These are phyloP conservation scores for Vulpes vulpes DNA, from an alignment of 2,113 vertebrate genomes.

Conservation along the genomic window DNA sequence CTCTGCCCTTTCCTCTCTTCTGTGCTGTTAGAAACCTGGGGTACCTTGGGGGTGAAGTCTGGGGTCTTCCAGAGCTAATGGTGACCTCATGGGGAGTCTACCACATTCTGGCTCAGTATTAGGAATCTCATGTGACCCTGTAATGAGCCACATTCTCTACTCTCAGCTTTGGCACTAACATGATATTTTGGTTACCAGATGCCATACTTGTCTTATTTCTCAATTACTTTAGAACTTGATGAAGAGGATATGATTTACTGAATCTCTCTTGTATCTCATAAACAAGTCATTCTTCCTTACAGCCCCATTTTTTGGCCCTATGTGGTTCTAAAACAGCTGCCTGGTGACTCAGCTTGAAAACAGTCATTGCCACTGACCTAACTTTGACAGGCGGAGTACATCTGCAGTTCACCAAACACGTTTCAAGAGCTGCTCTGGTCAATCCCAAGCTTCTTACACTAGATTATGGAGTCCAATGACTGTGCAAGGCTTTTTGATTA, in stretches of 20 bases:
- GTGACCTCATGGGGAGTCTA: neutral
- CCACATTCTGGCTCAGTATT: neutral
- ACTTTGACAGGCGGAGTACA: neutral
- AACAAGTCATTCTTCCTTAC: neutral
- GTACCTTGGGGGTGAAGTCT: neutral
- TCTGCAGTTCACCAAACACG: neutral
- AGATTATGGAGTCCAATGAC: neutral
- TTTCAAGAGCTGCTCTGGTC: no score
- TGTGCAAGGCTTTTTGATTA: neutral
- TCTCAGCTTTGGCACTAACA: neutral
- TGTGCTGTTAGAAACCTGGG: neutral
- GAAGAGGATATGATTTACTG: neutral
- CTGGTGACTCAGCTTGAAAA: slow-evolving; percentile 14
- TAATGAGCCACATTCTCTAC: neutral
- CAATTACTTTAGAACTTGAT: neutral
- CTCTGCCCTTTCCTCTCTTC: neutral
- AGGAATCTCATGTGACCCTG: neutral
- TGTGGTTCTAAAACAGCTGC: neutral
- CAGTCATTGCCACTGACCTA: neutral
- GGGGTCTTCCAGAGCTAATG: neutral
- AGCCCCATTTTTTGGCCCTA: neutral
- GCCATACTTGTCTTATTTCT: neutral
- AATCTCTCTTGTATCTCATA: neutral
- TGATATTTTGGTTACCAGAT: neutral
- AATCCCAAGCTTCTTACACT: neutral